Base-by-base conservation (phyloP, 2,113 vertebrate species). In the Chamaetylas fuelleborni region DNA sequence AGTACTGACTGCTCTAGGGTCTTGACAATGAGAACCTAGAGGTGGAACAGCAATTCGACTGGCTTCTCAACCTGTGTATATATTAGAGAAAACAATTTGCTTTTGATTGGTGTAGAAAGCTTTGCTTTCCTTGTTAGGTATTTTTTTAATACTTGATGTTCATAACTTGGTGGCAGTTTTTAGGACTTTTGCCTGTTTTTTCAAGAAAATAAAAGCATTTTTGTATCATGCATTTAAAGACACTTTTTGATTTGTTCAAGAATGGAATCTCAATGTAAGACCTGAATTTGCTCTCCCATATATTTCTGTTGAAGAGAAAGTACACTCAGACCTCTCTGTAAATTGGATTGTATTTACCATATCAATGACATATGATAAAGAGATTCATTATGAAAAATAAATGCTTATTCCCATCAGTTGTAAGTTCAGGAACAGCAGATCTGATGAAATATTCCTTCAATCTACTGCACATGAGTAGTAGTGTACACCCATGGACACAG, bases 381-480 rank as follows among this genome's bases (percentile, higher is more conserved):
- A 33, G 11, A 24, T 54, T 38, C 1, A 18, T 71, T 78, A 60
- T 51, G 50, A 34, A 86, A 66, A 91, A 57, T 33, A 84, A 61
- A 11, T 56, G 8, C 8, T 79, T 56, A 36, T 18, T 79, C 13
- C 6, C 24, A 60, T 42, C 23, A 64, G 14, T 4, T 58, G 0
- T 43, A 26, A 67, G 12, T 31, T 91, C 26, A 64, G 60, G 86
- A 91, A 38, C 4, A 74, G 56, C 26, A 81, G 29, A 58, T 79
- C 19, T 66, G 65, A 62, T 23, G 6, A 81, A 69, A 42, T 24
- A 17, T 66, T 80, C 20, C 24, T 65, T 81, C 19, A 33, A 3
- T 15, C 15, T 91, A 31, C 17, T 64, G 26, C 12, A 24, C 0
- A 0, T 19, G 24, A 78, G 29, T 9, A 42, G 25, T 1, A 50